Base-by-base conservation (phyloP, 2,888 invertebrate species). In the Caenorhabditis parvicauda region DNA sequence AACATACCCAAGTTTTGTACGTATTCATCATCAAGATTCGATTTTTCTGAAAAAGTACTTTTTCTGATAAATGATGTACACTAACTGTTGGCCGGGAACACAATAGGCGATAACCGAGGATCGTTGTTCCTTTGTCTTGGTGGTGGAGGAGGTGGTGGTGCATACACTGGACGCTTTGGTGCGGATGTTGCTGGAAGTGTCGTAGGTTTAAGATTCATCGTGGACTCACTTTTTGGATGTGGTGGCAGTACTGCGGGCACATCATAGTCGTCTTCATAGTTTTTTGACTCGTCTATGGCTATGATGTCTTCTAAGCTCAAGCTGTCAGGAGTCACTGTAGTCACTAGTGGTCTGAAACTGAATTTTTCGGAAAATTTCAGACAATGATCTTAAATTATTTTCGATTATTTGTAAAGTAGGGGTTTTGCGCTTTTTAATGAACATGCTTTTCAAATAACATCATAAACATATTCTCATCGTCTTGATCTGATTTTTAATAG, bases 221-320 rank as follows among this genome's bases (percentile, higher is more conserved):
- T 45, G 37, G 44, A 44, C 2, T 47, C 51, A 1, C 50, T 49
- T 29, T 46, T n/a, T 28, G 50, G 59, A 6, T 50, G 59, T 3
- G 59, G 50, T 29, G 61, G 61, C 47, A 61, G 57, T 28, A 57
- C 61, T 54, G 57, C 54, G 9, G 61, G 61, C 19, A 56, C 55
- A 42, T 54, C 63, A 29, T 63, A 60, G 22, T 67, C 63, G 27
- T 67, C 63, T 28, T 67, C 60, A 32, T 63, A 63, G 24, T 62
- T 54, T 17, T 35, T 52, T 27, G 58, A 52, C 28, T 63, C 57
- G 25, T 63, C 67, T 46, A 67, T 58, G 21, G 63, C 67, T 44
- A 67, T 67, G 17, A 67, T 67, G 38, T 67, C 67, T 45, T 67
- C 67, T 2, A 67, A 44, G 35, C 60, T 60, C 27, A 67, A 25